These are phyloP conservation scores for Neolamprologus variostigma DNA, from an alignment of 2,113 vertebrate genomes.

Conservation along the genomic window DNA sequence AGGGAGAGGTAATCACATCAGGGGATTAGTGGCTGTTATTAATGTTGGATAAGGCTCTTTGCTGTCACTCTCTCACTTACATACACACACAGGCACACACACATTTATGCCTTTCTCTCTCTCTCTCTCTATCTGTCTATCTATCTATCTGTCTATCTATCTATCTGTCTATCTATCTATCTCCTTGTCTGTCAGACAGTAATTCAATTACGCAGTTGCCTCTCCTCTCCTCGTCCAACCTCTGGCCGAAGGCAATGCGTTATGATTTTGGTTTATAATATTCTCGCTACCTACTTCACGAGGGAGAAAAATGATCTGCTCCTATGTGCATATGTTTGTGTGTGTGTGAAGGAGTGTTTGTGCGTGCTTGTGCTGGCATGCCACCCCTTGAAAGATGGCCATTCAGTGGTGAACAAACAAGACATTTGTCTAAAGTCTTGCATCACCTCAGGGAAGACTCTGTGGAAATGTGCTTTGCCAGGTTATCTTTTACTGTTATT, in stretches of 20 bases:
- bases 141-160: background rate
- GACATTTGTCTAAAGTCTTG: conserved; percentile 71
- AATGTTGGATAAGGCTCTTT: conserved; percentile 58
- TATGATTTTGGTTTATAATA: conserved; percentile 69
- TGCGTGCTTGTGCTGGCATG: conserved; percentile 32
- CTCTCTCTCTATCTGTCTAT: background rate
- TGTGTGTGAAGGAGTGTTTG: background rate
- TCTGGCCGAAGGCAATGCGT: conserved; percentile 52
- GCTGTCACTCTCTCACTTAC: conserved; percentile 11
- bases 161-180: conserved; percentile 7
- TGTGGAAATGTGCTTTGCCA: conserved; percentile 57
- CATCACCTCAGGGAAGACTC: conserved; percentile 65
- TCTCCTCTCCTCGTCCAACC: conserved; percentile 39
- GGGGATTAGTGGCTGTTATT: conserved; percentile 71
- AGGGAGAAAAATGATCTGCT: conserved; percentile 59
- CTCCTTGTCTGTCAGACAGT: conserved; percentile 17
- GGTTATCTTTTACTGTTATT: conserved; percentile 53
- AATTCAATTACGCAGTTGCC: conserved; percentile 56
- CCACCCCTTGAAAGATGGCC: conserved; percentile 64
- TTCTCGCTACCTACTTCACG: conserved; percentile 64
- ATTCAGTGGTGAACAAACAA: conserved; percentile 69
- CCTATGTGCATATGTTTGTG: conserved; percentile 31
- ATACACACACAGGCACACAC: background rate
- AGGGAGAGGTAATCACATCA: conserved; percentile 65
- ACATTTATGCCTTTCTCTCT: background rate